phyloP scores from a whole-genome alignment of 64 coral and sea anemone species.

The Stichodactyla mertensii region DNA sequence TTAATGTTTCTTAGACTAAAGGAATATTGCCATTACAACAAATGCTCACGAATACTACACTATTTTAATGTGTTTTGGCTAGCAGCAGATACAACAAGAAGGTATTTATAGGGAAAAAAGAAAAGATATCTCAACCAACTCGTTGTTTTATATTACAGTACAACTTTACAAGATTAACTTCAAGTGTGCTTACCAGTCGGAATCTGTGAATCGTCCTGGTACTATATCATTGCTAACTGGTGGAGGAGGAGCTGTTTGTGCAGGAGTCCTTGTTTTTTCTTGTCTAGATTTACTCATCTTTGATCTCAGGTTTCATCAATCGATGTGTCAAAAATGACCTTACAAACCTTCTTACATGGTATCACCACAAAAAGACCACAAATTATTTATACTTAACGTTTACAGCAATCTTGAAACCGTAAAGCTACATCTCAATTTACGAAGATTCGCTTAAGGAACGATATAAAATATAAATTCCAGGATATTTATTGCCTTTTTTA shows the following conservation, averaged over 20 bases:
- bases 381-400: background rate
- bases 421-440: background rate
- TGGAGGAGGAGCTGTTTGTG: conserved; percentile 68
- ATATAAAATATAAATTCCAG: background rate
- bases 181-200: conserved; percentile 73
- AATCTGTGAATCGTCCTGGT: conserved; percentile 92
- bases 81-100: too few species aligned
- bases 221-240: conserved; percentile 93
- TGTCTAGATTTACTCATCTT: conserved; percentile 95
- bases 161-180: background rate
- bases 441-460: background rate
- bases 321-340: background rate
- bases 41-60: too few species aligned
- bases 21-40: too few species aligned
- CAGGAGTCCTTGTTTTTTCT: conserved; percentile 88
- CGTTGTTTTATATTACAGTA: background rate
- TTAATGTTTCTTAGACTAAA: too few species aligned
- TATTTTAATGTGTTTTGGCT: too few species aligned
- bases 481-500: background rate
- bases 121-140: too few species aligned
- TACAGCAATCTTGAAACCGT: background rate
- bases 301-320: background rate
- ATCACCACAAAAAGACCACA: background rate
- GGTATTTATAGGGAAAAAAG: too few species aligned
- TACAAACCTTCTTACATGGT: background rate